A percentile compares a stretch with the other conserved stretches of the same genome.
Conservation (phyloP, 2,797 vertebrate species). For the Rhinatrema bivittatum region DNA sequence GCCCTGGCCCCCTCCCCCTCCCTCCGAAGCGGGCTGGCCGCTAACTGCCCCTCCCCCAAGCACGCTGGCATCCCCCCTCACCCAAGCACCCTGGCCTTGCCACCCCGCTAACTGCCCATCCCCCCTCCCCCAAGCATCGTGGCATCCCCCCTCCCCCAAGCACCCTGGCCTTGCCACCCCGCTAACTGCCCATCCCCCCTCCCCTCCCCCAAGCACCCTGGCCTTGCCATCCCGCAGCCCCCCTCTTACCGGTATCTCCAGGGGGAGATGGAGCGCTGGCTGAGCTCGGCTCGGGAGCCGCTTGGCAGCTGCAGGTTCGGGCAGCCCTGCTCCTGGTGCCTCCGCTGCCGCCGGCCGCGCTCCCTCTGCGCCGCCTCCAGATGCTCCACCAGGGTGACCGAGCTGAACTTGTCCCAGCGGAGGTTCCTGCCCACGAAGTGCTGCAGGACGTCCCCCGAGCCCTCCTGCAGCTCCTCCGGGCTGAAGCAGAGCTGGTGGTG, state of each 20-base stretch:
- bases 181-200: too few relatives aligned
- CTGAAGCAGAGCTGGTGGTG: slow-evolving; percentile 29
- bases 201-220: too few relatives aligned
- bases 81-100: background rate
- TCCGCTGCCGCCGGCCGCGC: background rate
- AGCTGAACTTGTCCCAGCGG: slow-evolving; percentile 29
- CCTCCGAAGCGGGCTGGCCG: background rate
- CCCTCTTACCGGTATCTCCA: slow-evolving; percentile 69
- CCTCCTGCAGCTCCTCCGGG: slow-evolving; percentile 5
- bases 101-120: too few relatives aligned
- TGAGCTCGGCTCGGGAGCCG: background rate
- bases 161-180: too few relatives aligned
- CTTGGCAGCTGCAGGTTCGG: background rate
- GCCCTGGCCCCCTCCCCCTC: rapidly evolving
- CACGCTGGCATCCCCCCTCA: rapidly evolving
- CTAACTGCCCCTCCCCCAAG: background rate
- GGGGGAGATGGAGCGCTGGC: slow-evolving; percentile 70
- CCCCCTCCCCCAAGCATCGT: background rate
- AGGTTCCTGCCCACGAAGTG: slow-evolving; percentile 20
- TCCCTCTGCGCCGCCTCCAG: slow-evolving; percentile 10
- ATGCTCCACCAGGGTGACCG: slow-evolving; percentile 32
- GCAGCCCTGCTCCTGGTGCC: slow-evolving; percentile 5
- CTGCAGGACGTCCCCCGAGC: background rate
- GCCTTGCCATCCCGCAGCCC: background rate
- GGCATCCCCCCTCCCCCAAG: background rate